Base-by-base conservation (phyloP, 2,113 vertebrate genomes). In the Mungos mungo region DNA sequence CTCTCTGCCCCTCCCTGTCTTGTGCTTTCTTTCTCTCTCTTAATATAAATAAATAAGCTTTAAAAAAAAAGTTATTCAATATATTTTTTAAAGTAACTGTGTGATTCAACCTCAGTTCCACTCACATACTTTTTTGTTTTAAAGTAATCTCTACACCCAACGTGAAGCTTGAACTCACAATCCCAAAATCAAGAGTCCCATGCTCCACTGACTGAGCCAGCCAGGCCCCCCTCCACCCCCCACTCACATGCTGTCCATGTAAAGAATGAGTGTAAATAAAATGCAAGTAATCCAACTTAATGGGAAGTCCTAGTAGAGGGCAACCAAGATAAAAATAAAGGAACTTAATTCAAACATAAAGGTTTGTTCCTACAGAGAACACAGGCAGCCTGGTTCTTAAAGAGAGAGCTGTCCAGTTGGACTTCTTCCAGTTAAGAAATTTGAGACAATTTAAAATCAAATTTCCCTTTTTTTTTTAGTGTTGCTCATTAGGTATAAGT, bases 41-140 rank as follows among this genome's bases (percentile, higher is more conserved):
- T 10, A 47, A 54, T 18, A 54, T 54, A 60, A 57, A 57, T 57
- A 57, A 60, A 60, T 60, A 60, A 60, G 8, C 41, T 63, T 84
- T 79, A 50, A 71, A 60, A 60, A 92, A 68, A 23, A n/a, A n/a
- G 29, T 54, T 60, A 86, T 9, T 47, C 35, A 81, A 25, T 54
- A 71, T 86, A 25, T 94, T 90, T 93, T 47, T 52, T 8, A 16
- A 76, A 35, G 60, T 76, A 52, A 91, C 77, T 38, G 8, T 80
- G 77, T 89, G 45, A 93, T 66, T 65, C 45, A 57, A 21, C 54
- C 66, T 95, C 31, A 33, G 33, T 77, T 84, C n/a, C n/a, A 77
- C 23, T 72, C 18, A 89, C 23, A 21, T 74, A 80, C 35, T 63
- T 93, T 74, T 77, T 29, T 57, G 45, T 18, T 18, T 76, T 47